A percentile compares a stretch with the other conserved stretches of the same genome.
phyloP scores from a whole-genome alignment of 2,113 vertebrate genomes.

The Xiphophorus maculatus region DNA sequence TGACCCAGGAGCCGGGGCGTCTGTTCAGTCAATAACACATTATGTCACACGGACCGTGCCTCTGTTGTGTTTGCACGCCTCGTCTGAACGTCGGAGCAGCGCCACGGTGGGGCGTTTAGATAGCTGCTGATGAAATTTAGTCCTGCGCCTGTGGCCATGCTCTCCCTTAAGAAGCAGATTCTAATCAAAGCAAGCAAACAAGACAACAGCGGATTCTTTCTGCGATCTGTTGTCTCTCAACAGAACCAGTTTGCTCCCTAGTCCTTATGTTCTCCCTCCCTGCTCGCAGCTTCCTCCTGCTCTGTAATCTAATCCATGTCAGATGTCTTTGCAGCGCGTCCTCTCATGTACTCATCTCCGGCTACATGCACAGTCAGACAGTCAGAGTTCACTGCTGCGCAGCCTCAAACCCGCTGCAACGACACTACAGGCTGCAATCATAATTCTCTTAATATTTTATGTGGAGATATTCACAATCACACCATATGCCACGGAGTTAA shows the following conservation, averaged over 20 bases:
- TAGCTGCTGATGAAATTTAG: constrained; percentile 3
- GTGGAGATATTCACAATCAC: no score
- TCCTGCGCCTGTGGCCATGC: neutral
- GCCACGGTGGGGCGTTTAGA: constrained; percentile 21
- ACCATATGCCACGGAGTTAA: no score
- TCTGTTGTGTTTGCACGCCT: constrained; percentile 24
- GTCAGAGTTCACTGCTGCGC: constrained; percentile 4
- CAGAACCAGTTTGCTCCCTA: neutral
- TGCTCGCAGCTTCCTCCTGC: constrained; percentile 2
- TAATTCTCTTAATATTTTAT: no score
- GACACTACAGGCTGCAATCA: neutral
- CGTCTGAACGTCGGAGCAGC: constrained; percentile 13
- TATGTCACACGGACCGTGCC: constrained; percentile 50
- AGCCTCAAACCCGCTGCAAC: constrained; percentile 42
- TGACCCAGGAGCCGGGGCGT: constrained; percentile 57
- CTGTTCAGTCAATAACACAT: constrained; percentile 59
- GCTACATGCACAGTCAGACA: constrained; percentile 10
- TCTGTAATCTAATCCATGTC: constrained; percentile 12
- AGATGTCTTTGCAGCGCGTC: constrained; percentile 9
- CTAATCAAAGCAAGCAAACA: neutral
- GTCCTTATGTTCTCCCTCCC: constrained; percentile 4
- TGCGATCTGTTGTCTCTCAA: neutral
- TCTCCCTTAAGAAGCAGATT: neutral
- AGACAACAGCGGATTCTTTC: neutral
- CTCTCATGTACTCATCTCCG: constrained; percentile 7